phyloP scores from a whole-genome alignment of 2,888 invertebrate species.

The Oscheius myriophilus region DNA sequence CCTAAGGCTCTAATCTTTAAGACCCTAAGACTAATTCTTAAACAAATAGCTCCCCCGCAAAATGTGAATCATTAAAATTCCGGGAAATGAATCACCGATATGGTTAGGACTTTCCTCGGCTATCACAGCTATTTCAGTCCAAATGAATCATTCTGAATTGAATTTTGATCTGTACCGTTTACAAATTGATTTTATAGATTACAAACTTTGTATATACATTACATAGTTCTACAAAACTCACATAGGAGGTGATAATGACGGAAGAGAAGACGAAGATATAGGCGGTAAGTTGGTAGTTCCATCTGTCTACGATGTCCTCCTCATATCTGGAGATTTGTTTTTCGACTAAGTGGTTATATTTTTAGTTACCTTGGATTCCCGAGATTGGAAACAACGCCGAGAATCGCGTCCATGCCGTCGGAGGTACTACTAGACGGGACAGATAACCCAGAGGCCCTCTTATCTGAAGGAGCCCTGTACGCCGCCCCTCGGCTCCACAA shows the following conservation, averaged over 20 bases:
- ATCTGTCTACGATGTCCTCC: slow-evolving; percentile 73
- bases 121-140: too few relatives aligned
- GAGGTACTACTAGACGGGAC: slow-evolving; percentile 2
- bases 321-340: slow-evolving; percentile 39
- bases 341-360: background rate
- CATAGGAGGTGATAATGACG: slow-evolving; percentile 66
- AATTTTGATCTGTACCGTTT: too few relatives aligned
- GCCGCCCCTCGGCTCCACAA: background rate
- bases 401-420: slow-evolving; percentile 13
- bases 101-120: too few relatives aligned
- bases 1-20: too few relatives aligned
- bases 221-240: slow-evolving; percentile 11
- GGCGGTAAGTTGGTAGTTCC: slow-evolving; percentile 72
- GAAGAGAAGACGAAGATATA: slow-evolving; percentile 72
- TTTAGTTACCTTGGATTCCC: slow-evolving; percentile 10
- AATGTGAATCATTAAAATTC: too few relatives aligned
- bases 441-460: slow-evolving; percentile 11
- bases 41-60: too few relatives aligned
- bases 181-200: too few relatives aligned
- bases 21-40: too few relatives aligned
- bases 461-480: too few relatives aligned
- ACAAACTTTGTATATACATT: too few relatives aligned
- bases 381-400: slow-evolving; percentile 6
- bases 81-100: too few relatives aligned
- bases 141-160: too few relatives aligned